Evolutionary conservation across 2,888 invertebrate species (phyloP).

Genomic region (Hydrotaea diabolus): DNA sequence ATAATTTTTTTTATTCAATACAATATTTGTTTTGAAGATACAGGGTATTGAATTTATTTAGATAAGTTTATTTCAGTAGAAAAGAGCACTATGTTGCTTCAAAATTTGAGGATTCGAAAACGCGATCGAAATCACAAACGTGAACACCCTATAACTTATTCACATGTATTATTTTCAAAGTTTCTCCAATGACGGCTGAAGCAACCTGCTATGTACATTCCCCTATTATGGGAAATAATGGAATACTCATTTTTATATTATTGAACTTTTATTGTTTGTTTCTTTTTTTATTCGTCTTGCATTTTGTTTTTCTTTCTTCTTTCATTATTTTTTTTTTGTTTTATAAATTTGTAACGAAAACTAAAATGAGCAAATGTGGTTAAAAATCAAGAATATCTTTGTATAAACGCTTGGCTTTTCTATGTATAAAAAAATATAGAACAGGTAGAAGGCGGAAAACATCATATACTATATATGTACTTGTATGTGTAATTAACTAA

Average conservation of each 20-base stretch:
- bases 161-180: too few relatives aligned
- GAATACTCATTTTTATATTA: neutral
- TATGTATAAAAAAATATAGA: neutral
- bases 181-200: too few relatives aligned
- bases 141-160: too few relatives aligned
- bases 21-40: too few relatives aligned
- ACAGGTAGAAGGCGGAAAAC: neutral
- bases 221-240: too few relatives aligned
- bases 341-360: constrained; percentile 33
- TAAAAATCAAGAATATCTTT: neutral
- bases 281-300: neutral
- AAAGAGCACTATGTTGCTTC: too few relatives aligned
- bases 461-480: neutral
- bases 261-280: constrained; percentile 26
- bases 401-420: neutral
- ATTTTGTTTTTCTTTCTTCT: neutral
- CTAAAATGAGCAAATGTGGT: neutral
- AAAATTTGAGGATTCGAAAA: too few relatives aligned
- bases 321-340: neutral
- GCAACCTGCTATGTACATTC: too few relatives aligned
- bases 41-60: too few relatives aligned
- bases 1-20: too few relatives aligned
- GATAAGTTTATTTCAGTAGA: too few relatives aligned
- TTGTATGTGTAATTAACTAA: constrained; percentile 27
- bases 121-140: too few relatives aligned